Conservation (phyloP, 2,797 vertebrate genomes). For the Anguilla anguilla region DNA sequence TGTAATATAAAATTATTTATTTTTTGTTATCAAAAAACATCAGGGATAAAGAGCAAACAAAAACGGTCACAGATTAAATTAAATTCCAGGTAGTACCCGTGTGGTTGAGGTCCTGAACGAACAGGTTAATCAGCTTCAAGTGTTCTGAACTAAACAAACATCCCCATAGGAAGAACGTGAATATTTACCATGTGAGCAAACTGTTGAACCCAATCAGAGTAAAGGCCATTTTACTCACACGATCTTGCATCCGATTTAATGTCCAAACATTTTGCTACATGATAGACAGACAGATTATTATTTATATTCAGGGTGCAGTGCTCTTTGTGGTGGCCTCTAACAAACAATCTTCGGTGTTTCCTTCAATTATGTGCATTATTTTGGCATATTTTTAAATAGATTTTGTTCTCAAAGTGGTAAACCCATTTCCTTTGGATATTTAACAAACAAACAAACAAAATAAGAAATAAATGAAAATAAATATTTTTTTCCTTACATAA, state of each 20-base stretch:
- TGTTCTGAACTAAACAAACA: background rate
- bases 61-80: constrained; percentile 2
- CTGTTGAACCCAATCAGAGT: background rate
- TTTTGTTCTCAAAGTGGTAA: background rate
- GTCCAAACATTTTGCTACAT: background rate
- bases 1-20: background rate
- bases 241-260: background rate
- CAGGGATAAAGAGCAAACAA: background rate
- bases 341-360: background rate
- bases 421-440: constrained; percentile 5
- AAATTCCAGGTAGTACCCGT: background rate
- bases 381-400: background rate
- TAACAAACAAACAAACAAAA: background rate
- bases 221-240: background rate
- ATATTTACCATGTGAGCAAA: background rate
- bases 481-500: constrained; percentile 58
- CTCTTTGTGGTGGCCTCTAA: background rate
- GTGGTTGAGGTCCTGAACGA: background rate
- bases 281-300: background rate
- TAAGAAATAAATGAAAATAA: background rate
- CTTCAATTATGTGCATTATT: background rate
- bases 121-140: constrained; percentile 4
- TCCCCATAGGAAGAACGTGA: background rate
- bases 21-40: background rate
- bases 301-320: background rate